Evolutionary conservation across 2,888 invertebrate genomes (phyloP).

Genomic region (Caradrina clavipalpis): DNA sequence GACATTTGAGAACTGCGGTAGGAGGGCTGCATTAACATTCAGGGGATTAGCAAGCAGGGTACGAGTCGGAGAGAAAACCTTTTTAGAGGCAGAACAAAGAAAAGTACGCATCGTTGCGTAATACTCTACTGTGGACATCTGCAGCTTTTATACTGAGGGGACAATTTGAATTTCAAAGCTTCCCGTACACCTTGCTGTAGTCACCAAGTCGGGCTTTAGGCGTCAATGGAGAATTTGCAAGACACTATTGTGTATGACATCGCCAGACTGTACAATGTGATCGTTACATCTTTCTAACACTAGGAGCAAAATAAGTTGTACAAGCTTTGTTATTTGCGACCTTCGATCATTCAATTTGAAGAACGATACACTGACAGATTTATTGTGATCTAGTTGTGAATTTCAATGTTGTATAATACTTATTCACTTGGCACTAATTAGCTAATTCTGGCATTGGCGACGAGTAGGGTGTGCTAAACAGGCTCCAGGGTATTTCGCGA

Average conservation of each 20-base stretch:
- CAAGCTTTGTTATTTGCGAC: background rate
- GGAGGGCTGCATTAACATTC: slow-evolving; percentile 57
- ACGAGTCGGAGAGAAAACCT: slow-evolving; percentile 45
- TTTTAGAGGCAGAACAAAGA: slow-evolving; percentile 55
- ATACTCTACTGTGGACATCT: slow-evolving; percentile 41
- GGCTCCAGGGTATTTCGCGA: slow-evolving; percentile 81
- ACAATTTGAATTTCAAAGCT: slow-evolving; percentile 48
- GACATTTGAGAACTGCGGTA: slow-evolving; percentile 65
- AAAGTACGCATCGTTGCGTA: slow-evolving; percentile 58
- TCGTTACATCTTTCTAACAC: background rate
- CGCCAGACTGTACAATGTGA: background rate
- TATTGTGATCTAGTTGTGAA: slow-evolving; percentile 9
- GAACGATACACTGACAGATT: slow-evolving; percentile 6
- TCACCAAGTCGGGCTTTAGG: background rate
- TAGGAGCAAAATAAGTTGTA: background rate
- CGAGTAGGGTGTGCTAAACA: slow-evolving; percentile 76
- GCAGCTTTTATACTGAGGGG: slow-evolving; percentile 40
- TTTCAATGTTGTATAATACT: slow-evolving; percentile 29
- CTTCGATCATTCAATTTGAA: slow-evolving; percentile 6
- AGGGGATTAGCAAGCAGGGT: slow-evolving; percentile 55
- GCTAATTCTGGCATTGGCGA: slow-evolving; percentile 70
- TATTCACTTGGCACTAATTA: slow-evolving; percentile 58
- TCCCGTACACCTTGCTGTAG: background rate
- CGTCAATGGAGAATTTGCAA: background rate
- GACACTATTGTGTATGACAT: background rate